A percentile compares a stretch with the other conserved stretches of the same genome.
These are phyloP conservation scores for Ammodytes marinus DNA, from an alignment of 2,113 vertebrate species.

Conservation along the genomic window DNA sequence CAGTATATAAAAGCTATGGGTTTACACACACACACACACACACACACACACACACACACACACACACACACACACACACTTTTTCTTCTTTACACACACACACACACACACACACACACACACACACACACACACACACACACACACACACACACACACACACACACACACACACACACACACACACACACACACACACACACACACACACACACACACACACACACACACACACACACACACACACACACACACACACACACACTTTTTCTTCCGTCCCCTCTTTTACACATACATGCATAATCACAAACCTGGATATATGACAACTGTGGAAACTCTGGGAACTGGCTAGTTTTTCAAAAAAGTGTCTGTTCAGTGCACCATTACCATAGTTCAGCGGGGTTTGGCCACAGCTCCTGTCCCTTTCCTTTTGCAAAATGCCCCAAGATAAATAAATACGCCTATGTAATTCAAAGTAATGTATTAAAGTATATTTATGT, in stretches of 20 bases:
- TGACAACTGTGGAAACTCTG: constrained; percentile 78
- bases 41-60: constrained; percentile 46
- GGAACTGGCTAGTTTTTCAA: constrained; percentile 52
- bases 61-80: constrained; percentile 23
- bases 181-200: constrained; percentile 21
- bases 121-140: constrained; percentile 27
- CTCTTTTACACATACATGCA: constrained; percentile 62
- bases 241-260: constrained; percentile 32
- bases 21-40: constrained; percentile 45
- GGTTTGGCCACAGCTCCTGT: constrained; percentile 57
- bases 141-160: constrained; percentile 8
- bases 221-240: constrained; percentile 30
- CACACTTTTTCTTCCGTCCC: constrained; percentile 36
- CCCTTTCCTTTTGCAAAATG: constrained; percentile 55
- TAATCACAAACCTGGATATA: constrained; percentile 56
- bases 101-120: constrained; percentile 11
- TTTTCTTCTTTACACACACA: constrained; percentile 49
- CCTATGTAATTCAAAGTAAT: constrained; percentile 53
- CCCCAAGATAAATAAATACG: constrained; percentile 72
- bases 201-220: constrained; percentile 8
- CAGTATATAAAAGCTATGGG: constrained; percentile 67
- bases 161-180: constrained; percentile 25
- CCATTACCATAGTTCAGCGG: constrained; percentile 61
- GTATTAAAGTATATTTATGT: constrained; percentile 53
- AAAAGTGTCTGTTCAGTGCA: constrained; percentile 64